Percentiles rank a stretch among this genome's conserved stretches.
Evolutionary conservation across 2,797 vertebrate species (phyloP).

Genomic region (Pangasius mekongensis): DNA sequence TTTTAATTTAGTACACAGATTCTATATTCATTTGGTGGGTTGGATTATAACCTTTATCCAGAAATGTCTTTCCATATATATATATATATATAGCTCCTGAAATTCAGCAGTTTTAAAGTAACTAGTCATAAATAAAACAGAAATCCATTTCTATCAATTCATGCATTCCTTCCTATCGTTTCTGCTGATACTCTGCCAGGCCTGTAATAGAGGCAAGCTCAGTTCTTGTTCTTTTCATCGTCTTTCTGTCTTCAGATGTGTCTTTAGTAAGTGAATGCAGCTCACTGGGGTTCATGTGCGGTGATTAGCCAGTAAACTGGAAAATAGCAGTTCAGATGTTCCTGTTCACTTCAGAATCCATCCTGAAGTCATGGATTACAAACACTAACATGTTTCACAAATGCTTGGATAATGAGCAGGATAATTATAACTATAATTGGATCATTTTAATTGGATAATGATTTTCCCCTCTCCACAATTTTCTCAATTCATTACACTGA

Average conservation of each 20-base stretch:
- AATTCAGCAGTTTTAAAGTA: not conserved
- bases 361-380: constrained; percentile 6
- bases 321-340: not conserved
- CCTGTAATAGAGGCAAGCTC: not conserved
- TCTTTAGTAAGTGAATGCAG: not conserved
- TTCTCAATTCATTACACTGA: not conserved
- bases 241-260: not conserved
- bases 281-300: not conserved
- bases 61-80: not conserved
- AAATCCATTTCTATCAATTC: not conserved
- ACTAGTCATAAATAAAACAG: not conserved
- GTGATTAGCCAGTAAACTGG: not conserved
- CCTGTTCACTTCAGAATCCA: not conserved
- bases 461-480: not conserved
- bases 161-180: not conserved
- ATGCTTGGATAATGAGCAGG: not conserved
- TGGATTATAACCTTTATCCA: not conserved
- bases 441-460: constrained; percentile 6
- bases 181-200: not conserved
- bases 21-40: not conserved
- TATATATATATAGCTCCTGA: not conserved
- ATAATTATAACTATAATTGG: constrained; percentile 14
- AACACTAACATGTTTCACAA: not conserved
- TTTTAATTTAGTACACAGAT: not conserved
- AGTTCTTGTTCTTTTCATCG: not conserved